Evolutionary conservation across 2,113 vertebrate species (phyloP).

Genomic region (Choloepus hoffmanni): DNA sequence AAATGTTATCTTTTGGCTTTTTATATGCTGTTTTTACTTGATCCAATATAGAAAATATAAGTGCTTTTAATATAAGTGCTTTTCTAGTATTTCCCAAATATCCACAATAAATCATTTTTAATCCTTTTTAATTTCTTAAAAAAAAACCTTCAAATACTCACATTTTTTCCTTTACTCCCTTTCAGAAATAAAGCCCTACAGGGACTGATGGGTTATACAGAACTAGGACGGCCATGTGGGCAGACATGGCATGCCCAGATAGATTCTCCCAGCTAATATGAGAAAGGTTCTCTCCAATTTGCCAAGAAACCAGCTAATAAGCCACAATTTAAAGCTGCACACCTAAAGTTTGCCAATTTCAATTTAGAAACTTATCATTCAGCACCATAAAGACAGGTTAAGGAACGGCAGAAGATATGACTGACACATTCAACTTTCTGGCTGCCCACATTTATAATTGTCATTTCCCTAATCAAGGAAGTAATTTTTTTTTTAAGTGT

Average conservation of each 20-base stretch:
- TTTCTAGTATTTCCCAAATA: neutral
- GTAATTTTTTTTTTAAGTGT: conserved; percentile 39
- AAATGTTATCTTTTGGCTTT: neutral
- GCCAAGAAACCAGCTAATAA: neutral
- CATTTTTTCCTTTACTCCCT: conserved; percentile 9
- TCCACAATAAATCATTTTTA: conserved; percentile 32
- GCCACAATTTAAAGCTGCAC: conserved; percentile 36
- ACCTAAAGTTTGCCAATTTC: conserved; percentile 35
- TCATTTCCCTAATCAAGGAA: conserved; percentile 36
- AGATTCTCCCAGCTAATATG: neutral
- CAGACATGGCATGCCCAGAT: neutral
- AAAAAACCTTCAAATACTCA: neutral
- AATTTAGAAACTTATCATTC: conserved; percentile 37
- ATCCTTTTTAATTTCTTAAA: neutral
- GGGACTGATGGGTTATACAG: neutral
- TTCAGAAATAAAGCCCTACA: conserved; percentile 50
- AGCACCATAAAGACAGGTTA: conserved; percentile 2
- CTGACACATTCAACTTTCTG: conserved; percentile 29
- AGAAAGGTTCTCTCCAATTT: conserved; percentile 35
- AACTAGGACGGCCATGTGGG: neutral
- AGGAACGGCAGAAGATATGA: neutral
- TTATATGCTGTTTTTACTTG: conserved; percentile 41
- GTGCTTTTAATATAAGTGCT: neutral
- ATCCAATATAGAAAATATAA: conserved; percentile 15
- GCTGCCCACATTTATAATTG: neutral